Percentiles rank a stretch among this genome's conserved stretches.
Conservation (phyloP, 2,888 invertebrate genomes). For the Dryobota labecula region DNA sequence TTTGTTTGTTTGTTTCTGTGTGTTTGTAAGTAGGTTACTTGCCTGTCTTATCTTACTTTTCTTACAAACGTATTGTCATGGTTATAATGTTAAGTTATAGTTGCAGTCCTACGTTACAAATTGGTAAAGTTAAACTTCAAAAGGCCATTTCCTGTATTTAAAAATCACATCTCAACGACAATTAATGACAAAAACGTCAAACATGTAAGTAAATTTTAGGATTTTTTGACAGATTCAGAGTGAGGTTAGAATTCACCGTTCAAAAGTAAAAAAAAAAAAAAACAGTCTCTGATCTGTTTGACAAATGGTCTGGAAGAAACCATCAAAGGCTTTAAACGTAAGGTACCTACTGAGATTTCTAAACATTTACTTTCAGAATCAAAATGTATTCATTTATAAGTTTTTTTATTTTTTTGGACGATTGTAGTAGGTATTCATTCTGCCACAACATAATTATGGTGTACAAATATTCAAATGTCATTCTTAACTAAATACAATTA, state of each 20-base stretch:
- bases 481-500: background rate
- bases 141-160: background rate
- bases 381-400: background rate
- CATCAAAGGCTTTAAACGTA: background rate
- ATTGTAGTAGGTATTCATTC: background rate
- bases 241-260: too few species aligned
- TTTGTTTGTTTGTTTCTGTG: slow-evolving; percentile 13
- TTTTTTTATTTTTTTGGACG: background rate
- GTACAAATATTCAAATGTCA: background rate
- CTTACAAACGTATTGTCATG: background rate
- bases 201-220: background rate
- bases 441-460: background rate
- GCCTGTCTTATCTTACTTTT: background rate
- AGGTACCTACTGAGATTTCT: background rate
- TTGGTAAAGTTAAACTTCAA: background rate
- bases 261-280: too few species aligned
- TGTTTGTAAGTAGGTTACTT: slow-evolving; percentile 7
- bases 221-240: background rate
- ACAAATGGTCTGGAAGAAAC: background rate
- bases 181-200: background rate
- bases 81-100: too few species aligned
- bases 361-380: background rate
- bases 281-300: background rate
- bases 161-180: background rate
- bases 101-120: too few species aligned